Evolutionary conservation across 1,140 invertebrate genomes (phyloP), one percentile per base, ranked within the genome.

Genomic region (Lepidurus arcticus): DNA sequence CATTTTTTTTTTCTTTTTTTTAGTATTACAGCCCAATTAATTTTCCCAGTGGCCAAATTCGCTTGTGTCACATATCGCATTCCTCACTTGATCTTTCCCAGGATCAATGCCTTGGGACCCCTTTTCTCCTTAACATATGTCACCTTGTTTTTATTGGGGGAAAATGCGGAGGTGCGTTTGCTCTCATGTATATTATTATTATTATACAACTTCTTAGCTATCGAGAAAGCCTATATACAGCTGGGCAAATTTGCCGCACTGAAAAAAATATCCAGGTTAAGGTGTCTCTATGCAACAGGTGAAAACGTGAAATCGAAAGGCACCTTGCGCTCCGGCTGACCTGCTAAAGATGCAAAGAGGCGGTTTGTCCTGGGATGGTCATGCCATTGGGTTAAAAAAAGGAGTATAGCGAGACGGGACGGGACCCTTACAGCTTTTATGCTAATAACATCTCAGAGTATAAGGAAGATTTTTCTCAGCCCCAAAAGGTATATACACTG

Each of bases 271-370:
- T 65, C 53, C 53, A 65, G 53, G 53, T 65, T 65, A 65, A 65
- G 53, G 53, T 65, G 53, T 65, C 53, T 65, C 13, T 65, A 65
- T 65, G 53, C 21, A 65, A 65, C 53, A 65, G 53, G 53, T 65
- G 53, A 65, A 65, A 65, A 65, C 53, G 53, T 65, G 53, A 65
- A 65, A 65, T 65, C 53, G 53, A 65, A 65, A 65, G 53, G 53
- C 53, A 65, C 53, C 53, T 65, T 65, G 53, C 53, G 53, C 53
- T n/a, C 53, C 21, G 7, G 13, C 53, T 65, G 53, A 16, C 53
- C 53, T 65, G 53, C n/a, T 65, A 65, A 65, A 65, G 34, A 65
- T 13, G 53, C 53, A 65, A 65, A 21, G 53, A n/a, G 45, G 45
- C 16, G 53, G 53, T 13, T 65, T 13, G 53, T 65, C 53, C 16